These are phyloP conservation scores for Saturnia pavonia DNA, from an alignment of 2,888 invertebrate genomes.

Conservation along the genomic window DNA sequence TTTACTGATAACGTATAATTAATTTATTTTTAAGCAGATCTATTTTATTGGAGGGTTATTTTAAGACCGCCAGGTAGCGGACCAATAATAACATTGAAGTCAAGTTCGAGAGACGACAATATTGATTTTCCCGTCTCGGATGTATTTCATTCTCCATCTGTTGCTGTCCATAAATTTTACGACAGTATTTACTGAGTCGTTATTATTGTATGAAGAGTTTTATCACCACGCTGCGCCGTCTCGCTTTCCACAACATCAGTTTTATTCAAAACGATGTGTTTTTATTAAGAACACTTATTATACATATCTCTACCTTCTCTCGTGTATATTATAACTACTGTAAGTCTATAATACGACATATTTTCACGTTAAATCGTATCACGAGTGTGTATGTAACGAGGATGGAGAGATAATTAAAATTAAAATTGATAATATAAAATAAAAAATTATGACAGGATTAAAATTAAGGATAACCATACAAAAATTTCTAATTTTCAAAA, in stretches of 20 bases:
- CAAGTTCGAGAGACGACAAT: slow-evolving; percentile 66
- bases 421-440: neutral
- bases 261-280: slow-evolving; percentile 51
- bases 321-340: neutral
- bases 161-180: slow-evolving; percentile 80
- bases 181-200: slow-evolving; percentile 76
- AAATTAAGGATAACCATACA: neutral
- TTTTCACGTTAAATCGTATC: neutral
- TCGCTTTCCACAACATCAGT: slow-evolving; percentile 59
- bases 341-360: neutral
- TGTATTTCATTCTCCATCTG: slow-evolving; percentile 79
- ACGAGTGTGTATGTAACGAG: neutral
- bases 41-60: slow-evolving; percentile 8
- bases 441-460: neutral
- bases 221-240: slow-evolving; percentile 54
- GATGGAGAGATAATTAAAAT: neutral
- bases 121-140: slow-evolving; percentile 73
- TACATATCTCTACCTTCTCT: neutral
- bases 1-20: neutral
- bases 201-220: slow-evolving; percentile 78
- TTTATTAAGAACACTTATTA: slow-evolving; percentile 44
- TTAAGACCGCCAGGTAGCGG: slow-evolving; percentile 40
- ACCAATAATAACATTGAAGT: slow-evolving; percentile 62
- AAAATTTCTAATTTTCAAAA: neutral
- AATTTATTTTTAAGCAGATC: neutral